Percentiles rank a stretch among this genome's conserved stretches.
phyloP scores from a whole-genome alignment of 1,140 invertebrate genomes.

The Drosophila pseudoananassae region DNA sequence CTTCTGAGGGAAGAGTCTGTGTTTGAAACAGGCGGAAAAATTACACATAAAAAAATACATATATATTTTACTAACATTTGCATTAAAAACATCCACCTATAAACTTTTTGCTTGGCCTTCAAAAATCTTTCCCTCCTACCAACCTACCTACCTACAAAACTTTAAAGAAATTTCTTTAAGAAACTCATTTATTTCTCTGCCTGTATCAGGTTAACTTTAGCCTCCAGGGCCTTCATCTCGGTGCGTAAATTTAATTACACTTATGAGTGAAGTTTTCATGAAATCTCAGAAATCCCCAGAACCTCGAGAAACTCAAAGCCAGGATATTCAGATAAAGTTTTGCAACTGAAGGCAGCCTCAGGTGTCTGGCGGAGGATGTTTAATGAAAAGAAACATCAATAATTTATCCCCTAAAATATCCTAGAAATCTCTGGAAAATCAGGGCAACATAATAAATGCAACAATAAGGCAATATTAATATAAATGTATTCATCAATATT shows the following conservation, averaged over 20 bases:
- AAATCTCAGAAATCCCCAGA: not conserved
- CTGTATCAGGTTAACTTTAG: not conserved
- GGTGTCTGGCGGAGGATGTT: not conserved
- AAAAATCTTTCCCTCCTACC: no score
- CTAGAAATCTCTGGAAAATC: not conserved
- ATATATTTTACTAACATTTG: not conserved
- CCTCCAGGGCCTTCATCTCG: not conserved
- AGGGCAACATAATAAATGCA: not conserved
- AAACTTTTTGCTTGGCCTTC: no score
- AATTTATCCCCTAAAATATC: not conserved
- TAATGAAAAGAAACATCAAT: not conserved
- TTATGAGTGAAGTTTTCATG: conserved; percentile 34
- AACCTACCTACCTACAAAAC: no score
- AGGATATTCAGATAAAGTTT: conserved; percentile 9
- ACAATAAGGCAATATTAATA: not conserved
- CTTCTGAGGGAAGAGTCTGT: not conserved
- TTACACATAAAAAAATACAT: not conserved
- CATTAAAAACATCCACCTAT: no score
- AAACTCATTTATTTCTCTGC: not conserved
- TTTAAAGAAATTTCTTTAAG: no score
- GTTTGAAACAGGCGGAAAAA: not conserved
- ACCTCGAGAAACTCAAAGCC: not conserved
- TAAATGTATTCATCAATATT: not conserved
- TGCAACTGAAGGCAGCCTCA: not conserved
- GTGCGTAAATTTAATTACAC: conserved; percentile 73